Conservation (phyloP, 2,113 vertebrate genomes). For the Tonatia bakeri region DNA sequence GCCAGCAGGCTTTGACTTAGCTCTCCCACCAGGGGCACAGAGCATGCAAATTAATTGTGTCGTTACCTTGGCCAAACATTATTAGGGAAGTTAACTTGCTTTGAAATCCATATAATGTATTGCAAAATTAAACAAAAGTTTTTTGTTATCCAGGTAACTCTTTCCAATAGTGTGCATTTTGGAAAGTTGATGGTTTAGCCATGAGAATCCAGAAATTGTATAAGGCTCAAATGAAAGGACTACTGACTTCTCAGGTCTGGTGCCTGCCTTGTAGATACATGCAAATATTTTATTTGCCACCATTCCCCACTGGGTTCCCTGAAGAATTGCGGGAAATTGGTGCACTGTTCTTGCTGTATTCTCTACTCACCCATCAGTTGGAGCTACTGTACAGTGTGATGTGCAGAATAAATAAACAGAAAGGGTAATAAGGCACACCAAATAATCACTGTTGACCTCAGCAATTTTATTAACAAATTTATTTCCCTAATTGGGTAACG, state of each 20-base stretch:
- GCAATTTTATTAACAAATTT: slow-evolving; percentile 81
- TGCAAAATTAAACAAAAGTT: not conserved
- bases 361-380: not conserved
- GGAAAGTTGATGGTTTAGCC: not conserved
- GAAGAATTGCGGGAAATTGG: not conserved
- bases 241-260: not conserved
- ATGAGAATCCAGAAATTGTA: not conserved
- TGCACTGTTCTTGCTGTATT: not conserved
- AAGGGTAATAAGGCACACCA: slow-evolving; percentile 49
- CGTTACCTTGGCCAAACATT: not conserved
- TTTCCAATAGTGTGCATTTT: not conserved
- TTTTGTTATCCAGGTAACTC: not conserved
- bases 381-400: not conserved
- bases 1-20: not conserved
- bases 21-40: not conserved
- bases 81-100: not conserved
- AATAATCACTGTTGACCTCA: slow-evolving; percentile 46
- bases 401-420: slow-evolving; percentile 53
- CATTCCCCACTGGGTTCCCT: not conserved
- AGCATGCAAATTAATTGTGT: not conserved
- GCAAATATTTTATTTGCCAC: slow-evolving; percentile 34
- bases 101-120: not conserved
- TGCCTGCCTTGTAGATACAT: not conserved
- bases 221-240: slow-evolving; percentile 32
- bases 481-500: slow-evolving; percentile 67